Base-by-base conservation (phyloP, 2,888 invertebrate genomes). In the Peribatodes rhomboidaria region DNA sequence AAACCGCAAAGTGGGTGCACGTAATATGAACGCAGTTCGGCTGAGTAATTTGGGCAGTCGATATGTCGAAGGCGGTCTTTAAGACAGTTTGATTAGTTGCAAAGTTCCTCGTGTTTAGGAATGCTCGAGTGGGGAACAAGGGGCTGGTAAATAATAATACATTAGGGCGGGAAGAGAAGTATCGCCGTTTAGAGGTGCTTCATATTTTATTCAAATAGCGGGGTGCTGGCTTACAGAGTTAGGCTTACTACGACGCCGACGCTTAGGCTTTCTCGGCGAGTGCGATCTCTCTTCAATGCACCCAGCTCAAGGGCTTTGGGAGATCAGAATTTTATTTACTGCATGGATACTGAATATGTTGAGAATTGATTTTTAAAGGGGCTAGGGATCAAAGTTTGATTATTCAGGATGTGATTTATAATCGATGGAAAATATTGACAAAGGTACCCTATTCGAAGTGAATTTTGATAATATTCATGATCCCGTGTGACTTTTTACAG, bases 11-110 rank as follows among this genome's bases (percentile, higher is more conserved):
- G 65, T 61, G 56, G 58, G 71, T 67, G 65, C 65, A 47, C 60
- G 68, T 65, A 74, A 64, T 70, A 61, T 65, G 75, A 68, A 76
- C 77, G 62, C 22, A 42, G 58, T 64, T 65, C 53, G 72, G 74
- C 74, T 72, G 74, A 81, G 82, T 81, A 81, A 85, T 87, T 86
- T 79, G 80, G 80, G 52, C 80, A 85, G 85, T 85, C 84, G 85
- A 87, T 87, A 84, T 81, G 85, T 85, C 78, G 81, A 77, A 82
- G 83, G 82, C 83, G 84, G 84, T 79, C 84, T 82, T 83, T 84
- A 86, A 89, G 88, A 85, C 86, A 86, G 81, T 89, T 90, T 88
- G 89, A 89, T 89, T 87, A 88, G 85, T 89, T 88, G 79, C 77
- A 77, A 86, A 87, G 76, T 87, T 83, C 68, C 65, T 71, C 77